phyloP scores from a whole-genome alignment of 2,888 invertebrate genomes.

The Desoria tigrina region DNA sequence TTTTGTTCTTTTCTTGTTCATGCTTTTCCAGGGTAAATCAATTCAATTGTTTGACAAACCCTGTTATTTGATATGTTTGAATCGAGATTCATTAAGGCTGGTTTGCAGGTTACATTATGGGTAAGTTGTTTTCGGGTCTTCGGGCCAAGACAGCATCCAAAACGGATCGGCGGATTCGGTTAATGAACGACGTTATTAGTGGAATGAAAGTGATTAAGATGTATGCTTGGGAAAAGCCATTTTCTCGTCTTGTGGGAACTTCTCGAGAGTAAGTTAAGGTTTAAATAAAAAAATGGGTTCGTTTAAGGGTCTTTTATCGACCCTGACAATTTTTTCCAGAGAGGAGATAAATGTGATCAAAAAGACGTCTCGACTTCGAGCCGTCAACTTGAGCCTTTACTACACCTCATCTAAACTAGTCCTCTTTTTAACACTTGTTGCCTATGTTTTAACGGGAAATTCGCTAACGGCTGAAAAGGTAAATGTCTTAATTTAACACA shows the following conservation, averaged over 20 bases:
- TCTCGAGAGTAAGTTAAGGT: conserved; percentile 64
- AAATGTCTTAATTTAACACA: too few species aligned
- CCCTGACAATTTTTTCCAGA: conserved; percentile 58
- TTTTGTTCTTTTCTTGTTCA: conserved; percentile 71
- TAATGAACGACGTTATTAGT: conserved; percentile 92
- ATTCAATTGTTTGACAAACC: neutral
- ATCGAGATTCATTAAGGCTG: neutral
- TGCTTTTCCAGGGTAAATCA: conserved; percentile 81
- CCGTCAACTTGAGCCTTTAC: conserved; percentile 69
- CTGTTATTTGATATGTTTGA: neutral
- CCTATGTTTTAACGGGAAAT: conserved; percentile 69
- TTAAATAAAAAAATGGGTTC: neutral
- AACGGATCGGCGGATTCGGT: conserved; percentile 84
- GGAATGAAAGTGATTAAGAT: conserved; percentile 96
- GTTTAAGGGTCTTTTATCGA: too few species aligned
- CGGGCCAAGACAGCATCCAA: conserved; percentile 77
- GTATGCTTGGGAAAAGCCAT: conserved; percentile 74
- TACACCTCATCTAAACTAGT: conserved; percentile 75
- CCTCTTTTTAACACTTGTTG: conserved; percentile 75
- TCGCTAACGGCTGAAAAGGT: conserved; percentile 70
- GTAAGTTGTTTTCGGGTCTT: conserved; percentile 59
- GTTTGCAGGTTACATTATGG: conserved; percentile 57
- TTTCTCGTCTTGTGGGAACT: conserved; percentile 75
- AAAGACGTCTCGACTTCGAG: conserved; percentile 67
- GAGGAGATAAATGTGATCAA: conserved; percentile 69